Evolutionary conservation across 2,113 vertebrate species (phyloP).

Genomic region (Pelvicachromis taeniatus): DNA sequence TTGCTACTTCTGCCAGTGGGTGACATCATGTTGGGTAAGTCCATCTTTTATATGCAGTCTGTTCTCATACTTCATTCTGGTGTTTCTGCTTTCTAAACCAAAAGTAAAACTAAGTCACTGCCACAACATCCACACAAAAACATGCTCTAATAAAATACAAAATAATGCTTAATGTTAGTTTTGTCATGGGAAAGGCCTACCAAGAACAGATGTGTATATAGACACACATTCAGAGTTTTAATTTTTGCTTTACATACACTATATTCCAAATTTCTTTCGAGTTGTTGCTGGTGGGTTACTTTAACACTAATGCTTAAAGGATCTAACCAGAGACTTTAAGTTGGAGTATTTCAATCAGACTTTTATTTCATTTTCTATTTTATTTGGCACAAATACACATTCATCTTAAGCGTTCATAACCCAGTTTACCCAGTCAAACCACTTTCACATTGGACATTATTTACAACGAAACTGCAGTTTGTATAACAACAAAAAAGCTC

Average conservation of each 20-base stretch:
- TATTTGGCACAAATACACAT: slow-evolving; percentile 1
- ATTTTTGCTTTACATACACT: background rate
- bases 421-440: background rate
- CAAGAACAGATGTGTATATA: background rate
- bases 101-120: background rate
- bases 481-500: background rate
- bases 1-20: background rate
- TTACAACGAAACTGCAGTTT: slow-evolving; percentile 34
- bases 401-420: background rate
- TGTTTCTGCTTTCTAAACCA: background rate
- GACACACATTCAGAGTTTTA: background rate
- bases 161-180: background rate
- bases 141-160: slow-evolving; percentile 1
- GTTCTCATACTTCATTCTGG: background rate
- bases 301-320: background rate
- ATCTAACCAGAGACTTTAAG: background rate
- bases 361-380: background rate
- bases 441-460: slow-evolving; percentile 21
- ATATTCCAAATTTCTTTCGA: background rate
- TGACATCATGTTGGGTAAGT: background rate
- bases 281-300: background rate
- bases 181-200: background rate
- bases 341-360: background rate
- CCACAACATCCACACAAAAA: slow-evolving; percentile 17
- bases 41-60: background rate